Evolutionary conservation across 2,113 vertebrate species (phyloP).

Genomic region (Microtus richardsoni): DNA sequence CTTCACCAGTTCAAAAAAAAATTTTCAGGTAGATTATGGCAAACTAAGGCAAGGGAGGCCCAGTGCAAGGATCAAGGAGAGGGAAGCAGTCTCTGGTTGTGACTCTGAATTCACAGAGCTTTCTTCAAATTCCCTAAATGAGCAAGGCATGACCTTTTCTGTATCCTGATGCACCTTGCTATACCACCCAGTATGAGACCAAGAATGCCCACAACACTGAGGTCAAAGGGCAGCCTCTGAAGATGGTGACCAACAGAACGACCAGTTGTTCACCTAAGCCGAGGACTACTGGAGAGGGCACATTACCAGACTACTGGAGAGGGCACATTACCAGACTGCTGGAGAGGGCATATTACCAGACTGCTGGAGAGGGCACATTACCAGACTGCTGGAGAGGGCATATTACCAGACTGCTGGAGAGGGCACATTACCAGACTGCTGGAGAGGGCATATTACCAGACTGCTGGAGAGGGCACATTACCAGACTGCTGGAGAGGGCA

Average conservation of each 20-base stretch:
- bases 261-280: slow-evolving; percentile 38
- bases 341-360: too few relatives aligned
- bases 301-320: too few relatives aligned
- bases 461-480: too few relatives aligned
- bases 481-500: too few relatives aligned
- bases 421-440: too few relatives aligned
- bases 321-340: too few relatives aligned
- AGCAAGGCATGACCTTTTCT: not conserved
- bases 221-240: slow-evolving; percentile 37
- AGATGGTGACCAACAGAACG: not conserved
- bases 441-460: too few relatives aligned
- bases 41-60: not conserved
- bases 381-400: too few relatives aligned
- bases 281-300: slow-evolving; percentile 41
- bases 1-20: not conserved
- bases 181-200: not conserved
- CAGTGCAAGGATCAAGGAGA: not conserved
- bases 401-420: too few relatives aligned
- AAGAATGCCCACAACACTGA: slow-evolving; percentile 6
- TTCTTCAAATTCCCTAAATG: not conserved
- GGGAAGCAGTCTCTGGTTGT: not conserved
- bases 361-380: too few relatives aligned
- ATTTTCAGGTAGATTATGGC: slow-evolving; percentile 22
- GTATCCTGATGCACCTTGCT: not conserved
- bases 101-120: slow-evolving; percentile 6